Evolutionary conservation across 2,888 invertebrate genomes (phyloP), one percentile per base, ranked within the genome.

Genomic region (Andrena minutula): DNA sequence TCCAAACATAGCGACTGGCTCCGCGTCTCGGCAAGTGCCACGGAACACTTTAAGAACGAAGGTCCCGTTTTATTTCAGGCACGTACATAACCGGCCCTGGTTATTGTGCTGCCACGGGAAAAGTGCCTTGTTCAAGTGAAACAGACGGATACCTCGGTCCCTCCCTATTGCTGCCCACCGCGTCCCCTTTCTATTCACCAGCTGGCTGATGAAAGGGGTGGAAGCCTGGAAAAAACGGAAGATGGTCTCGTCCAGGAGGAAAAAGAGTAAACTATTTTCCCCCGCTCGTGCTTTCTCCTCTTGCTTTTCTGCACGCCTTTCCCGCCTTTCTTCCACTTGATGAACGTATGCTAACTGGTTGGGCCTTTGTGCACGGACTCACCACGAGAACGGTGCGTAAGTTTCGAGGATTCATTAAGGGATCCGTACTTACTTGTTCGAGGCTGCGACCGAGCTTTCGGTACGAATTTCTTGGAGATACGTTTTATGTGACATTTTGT

Each of bases 31-130:
- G 58, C 85, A 73, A 60, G 68, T 75, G 82, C 86, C 83, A 88
- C 72, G 73, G 83, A 82, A 83, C 84, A 76, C 83, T 88, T 89
- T 86, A 87, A 88, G 90, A 88, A 82, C 85, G 82, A 86, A 83
- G 86, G 82, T 85, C 79, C 76, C 87, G 82, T 86, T 88, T 93
- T 92, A 93, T 93, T 93, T 92, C 91, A 90, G 90, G 91, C 93
- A 93, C 93, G 93, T 93, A 92, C 92, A 92, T 93, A 93, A 92
- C 90, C 90, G 90, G 90, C 90, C 91, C 90, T 89, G 90, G 92
- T 92, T 93, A 93, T 93, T 93, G 93, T 93, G 92, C 92, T 91
- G 89, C 89, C 89, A 92, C 89, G 91, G 80, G 89, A 92, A 41
- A 93, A 92, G 92, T 93, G 90, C 90, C 92, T 92, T 91, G 92